phyloP scores from a whole-genome alignment of 2,888 invertebrate genomes.

The Salpingus planirostris region DNA sequence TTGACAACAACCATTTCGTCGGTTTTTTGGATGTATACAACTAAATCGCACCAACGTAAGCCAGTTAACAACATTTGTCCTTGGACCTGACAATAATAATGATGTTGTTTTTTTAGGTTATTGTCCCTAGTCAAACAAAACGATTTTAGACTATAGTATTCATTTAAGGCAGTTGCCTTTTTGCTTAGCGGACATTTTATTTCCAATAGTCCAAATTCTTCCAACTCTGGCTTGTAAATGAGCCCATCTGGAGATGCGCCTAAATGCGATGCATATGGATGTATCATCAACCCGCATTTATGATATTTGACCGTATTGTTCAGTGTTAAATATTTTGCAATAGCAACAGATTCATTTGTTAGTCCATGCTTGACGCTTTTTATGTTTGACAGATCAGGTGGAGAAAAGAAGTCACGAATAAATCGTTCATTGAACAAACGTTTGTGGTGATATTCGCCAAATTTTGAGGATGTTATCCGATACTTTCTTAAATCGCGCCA shows the following conservation, averaged over 20 bases:
- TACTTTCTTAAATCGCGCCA: background rate
- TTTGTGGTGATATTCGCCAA: background rate
- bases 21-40: background rate
- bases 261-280: background rate
- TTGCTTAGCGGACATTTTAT: background rate
- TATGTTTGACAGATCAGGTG: background rate
- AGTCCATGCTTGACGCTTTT: background rate
- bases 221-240: background rate
- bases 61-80: constrained; percentile 1
- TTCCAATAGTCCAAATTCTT: background rate
- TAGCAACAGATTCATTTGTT: background rate
- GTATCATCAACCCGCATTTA: background rate
- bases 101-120: constrained; percentile 1
- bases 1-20: background rate
- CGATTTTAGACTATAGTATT: background rate
- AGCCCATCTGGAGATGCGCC: background rate
- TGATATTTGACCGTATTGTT: background rate
- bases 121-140: background rate
- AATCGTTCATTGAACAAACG: background rate
- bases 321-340: background rate
- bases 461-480: background rate
- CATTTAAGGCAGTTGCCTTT: background rate
- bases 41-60: background rate
- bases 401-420: background rate
- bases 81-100: constrained; percentile 1